phyloP scores from a whole-genome alignment of 2,113 vertebrate species.

The Nothoprocta perdicaria region DNA sequence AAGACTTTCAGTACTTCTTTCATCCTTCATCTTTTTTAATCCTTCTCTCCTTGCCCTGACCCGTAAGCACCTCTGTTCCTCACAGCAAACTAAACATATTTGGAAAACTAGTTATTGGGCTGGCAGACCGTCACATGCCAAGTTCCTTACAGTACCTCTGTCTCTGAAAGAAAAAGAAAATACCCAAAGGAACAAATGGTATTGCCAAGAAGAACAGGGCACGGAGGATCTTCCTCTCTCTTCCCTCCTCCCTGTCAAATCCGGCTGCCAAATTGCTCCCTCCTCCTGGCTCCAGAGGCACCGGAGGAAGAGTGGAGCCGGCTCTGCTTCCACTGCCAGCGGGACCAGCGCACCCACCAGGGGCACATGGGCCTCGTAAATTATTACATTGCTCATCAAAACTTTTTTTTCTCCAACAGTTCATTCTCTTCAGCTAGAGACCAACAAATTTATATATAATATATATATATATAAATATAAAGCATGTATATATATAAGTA shows the following conservation, averaged over 20 bases:
- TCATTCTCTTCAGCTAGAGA: background rate
- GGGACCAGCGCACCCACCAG: too few relatives aligned
- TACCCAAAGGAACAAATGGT: background rate
- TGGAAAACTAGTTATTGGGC: background rate
- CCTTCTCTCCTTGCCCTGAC: background rate
- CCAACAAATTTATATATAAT: background rate
- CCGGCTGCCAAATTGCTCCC: too few relatives aligned
- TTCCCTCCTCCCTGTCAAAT: background rate
- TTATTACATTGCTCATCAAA: too few relatives aligned
- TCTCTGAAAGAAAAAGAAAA: background rate
- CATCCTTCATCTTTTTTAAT: background rate
- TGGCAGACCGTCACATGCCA: background rate
- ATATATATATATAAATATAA: too few relatives aligned
- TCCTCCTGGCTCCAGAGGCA: background rate
- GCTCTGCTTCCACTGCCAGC: too few relatives aligned
- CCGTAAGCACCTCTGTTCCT: background rate
- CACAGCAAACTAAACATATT: background rate
- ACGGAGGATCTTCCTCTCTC: background rate
- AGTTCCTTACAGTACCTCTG: background rate
- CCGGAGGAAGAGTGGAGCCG: background rate
- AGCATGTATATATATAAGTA: too few relatives aligned
- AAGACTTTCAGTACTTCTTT: background rate
- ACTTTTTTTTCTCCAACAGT: background rate
- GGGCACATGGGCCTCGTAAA: too few relatives aligned
- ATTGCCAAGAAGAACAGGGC: background rate